A percentile compares a stretch with the other conserved stretches of the same genome.
Conservation (phyloP, 2,113 vertebrate genomes). For the Sturnira hondurensis region DNA sequence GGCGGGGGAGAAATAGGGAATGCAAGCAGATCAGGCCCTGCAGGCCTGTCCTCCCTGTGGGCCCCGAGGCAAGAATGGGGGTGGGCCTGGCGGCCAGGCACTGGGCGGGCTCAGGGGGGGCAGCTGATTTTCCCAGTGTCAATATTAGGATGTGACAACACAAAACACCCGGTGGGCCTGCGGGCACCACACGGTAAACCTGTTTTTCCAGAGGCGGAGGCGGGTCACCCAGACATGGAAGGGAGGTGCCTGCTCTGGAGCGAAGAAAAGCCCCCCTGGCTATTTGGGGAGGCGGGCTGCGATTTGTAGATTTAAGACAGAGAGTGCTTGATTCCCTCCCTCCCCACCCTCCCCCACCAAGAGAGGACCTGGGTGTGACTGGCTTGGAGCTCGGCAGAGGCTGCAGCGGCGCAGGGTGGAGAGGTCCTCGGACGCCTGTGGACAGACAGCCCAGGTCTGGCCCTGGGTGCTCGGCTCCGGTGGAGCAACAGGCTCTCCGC, state of each 20-base stretch:
- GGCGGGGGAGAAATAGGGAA: neutral
- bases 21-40: neutral
- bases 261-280: neutral
- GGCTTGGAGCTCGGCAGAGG: neutral
- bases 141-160: conserved; percentile 62
- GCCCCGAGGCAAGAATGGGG: neutral
- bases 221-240: neutral
- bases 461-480: neutral
- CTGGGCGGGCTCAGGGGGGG: neutral
- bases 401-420: neutral
- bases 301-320: too few relatives aligned
- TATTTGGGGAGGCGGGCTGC: accelerated
- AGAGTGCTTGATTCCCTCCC: neutral
- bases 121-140: conserved; percentile 70
- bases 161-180: conserved; percentile 29
- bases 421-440: accelerated
- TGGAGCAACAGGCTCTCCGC: neutral
- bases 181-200: conserved; percentile 18
- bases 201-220: conserved; percentile 60
- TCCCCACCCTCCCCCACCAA: neutral
- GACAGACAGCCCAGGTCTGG: neutral
- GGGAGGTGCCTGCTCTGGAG: accelerated
- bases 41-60: neutral
- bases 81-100: neutral
- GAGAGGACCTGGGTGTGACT: neutral